Conservation (phyloP, 2,888 invertebrate genomes). For the Sinodicranocentrus sp. region DNA sequence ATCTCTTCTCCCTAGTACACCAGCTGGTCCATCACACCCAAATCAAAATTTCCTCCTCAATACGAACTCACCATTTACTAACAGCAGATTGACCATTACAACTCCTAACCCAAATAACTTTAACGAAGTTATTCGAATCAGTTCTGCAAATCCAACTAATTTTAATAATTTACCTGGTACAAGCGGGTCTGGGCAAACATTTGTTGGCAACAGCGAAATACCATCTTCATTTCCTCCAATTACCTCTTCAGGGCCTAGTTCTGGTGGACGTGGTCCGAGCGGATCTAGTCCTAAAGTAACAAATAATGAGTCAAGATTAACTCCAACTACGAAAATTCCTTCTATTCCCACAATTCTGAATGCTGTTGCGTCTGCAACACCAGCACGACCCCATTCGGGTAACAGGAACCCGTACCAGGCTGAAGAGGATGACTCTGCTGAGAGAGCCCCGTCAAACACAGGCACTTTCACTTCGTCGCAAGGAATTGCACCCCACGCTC, state of each 20-base stretch:
- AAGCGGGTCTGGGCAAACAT: no score
- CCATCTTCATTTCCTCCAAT: not conserved
- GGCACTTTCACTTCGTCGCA: no score
- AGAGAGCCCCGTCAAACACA: not conserved
- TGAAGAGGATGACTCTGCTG: not conserved
- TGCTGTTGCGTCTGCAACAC: not conserved
- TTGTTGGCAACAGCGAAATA: not conserved
- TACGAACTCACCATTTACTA: not conserved
- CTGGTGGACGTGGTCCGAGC: not conserved
- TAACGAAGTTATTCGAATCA: no score
- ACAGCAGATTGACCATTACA: not conserved
- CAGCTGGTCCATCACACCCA: no score
- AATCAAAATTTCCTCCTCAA: no score
- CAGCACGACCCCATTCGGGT: no score
- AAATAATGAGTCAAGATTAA: not conserved
- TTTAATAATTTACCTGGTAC: no score
- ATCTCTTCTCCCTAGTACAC: constrained; percentile 1
- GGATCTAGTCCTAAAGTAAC: not conserved
- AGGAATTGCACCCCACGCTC: no score
- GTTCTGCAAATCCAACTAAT: no score
- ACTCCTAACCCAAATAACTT: no score
- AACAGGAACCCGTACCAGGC: not conserved
- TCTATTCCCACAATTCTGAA: not conserved
- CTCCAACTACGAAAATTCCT: no score
- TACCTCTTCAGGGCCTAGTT: not conserved